phyloP scores from a whole-genome alignment of 2,113 vertebrate genomes.

The Anolis sagrei region DNA sequence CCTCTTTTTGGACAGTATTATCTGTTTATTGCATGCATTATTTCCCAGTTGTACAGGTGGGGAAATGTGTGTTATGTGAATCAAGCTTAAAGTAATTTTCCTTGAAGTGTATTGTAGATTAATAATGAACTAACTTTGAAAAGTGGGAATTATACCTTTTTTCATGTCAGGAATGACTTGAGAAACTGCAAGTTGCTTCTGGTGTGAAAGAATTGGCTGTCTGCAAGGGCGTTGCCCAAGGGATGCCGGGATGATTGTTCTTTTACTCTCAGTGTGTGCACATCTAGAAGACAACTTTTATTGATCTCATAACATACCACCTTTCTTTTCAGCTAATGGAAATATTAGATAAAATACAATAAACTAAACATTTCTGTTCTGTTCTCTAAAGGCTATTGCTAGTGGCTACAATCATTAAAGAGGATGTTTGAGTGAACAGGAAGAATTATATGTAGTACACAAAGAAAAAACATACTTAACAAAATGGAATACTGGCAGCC shows the following conservation, averaged over 20 bases:
- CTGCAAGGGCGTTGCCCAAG: no score
- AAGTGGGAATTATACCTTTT: neutral
- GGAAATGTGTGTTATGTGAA: neutral
- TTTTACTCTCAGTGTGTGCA: fast-evolving
- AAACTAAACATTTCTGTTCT: conserved; percentile 35
- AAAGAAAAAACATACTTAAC: no score
- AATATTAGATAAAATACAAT: conserved; percentile 34
- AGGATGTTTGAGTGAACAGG: neutral
- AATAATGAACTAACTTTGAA: conserved; percentile 21
- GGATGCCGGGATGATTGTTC: no score
- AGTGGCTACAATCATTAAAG: neutral
- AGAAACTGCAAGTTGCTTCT: no score
- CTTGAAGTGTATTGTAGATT: neutral
- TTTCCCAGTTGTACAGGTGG: neutral
- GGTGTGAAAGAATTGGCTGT: no score
- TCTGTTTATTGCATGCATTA: neutral
- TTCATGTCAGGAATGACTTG: no score
- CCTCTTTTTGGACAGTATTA: neutral
- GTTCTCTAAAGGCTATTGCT: conserved; percentile 32
- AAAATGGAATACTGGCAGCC: neutral
- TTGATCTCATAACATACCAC: conserved; percentile 18
- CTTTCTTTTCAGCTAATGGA: conserved; percentile 14
- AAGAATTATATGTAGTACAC: neutral
- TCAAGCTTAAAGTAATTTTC: neutral
- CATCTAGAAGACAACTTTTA: fast-evolving